These are phyloP conservation scores for Protobothrops flavoviridis DNA, from an alignment of 2,113 vertebrate genomes.

Conservation along the genomic window DNA sequence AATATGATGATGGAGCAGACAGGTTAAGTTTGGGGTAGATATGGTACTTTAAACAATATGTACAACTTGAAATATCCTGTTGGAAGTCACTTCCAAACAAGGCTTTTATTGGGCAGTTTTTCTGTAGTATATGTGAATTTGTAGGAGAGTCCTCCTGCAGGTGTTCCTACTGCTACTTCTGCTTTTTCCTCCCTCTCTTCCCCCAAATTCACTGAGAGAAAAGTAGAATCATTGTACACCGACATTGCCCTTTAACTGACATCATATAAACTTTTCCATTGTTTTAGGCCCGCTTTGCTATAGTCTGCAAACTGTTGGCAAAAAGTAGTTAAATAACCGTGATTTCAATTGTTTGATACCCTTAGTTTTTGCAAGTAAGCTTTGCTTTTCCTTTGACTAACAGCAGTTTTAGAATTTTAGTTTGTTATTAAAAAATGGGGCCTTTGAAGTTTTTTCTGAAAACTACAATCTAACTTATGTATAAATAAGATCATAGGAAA, in stretches of 20 bases:
- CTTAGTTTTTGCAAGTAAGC: background rate
- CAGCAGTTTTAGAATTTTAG: background rate
- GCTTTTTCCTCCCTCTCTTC: background rate
- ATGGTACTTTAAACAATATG: background rate
- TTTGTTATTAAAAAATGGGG: background rate
- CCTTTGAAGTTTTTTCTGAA: background rate
- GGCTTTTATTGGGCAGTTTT: background rate
- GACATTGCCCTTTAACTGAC: background rate
- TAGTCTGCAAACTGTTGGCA: background rate
- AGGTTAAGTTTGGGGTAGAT: background rate
- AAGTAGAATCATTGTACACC: background rate
- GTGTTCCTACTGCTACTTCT: background rate
- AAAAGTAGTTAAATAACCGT: background rate
- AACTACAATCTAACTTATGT: background rate
- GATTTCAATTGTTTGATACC: background rate
- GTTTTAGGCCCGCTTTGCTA: background rate
- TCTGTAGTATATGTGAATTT: background rate
- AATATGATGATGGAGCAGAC: background rate
- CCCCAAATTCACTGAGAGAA: background rate
- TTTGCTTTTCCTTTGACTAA: background rate
- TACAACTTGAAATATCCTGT: background rate
- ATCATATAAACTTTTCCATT: background rate
- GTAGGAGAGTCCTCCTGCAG: background rate
- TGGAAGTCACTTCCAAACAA: background rate
- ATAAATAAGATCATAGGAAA: background rate